These are phyloP conservation scores for Catharus bicknelli DNA, from an alignment of 2,113 vertebrate species.

Conservation along the genomic window DNA sequence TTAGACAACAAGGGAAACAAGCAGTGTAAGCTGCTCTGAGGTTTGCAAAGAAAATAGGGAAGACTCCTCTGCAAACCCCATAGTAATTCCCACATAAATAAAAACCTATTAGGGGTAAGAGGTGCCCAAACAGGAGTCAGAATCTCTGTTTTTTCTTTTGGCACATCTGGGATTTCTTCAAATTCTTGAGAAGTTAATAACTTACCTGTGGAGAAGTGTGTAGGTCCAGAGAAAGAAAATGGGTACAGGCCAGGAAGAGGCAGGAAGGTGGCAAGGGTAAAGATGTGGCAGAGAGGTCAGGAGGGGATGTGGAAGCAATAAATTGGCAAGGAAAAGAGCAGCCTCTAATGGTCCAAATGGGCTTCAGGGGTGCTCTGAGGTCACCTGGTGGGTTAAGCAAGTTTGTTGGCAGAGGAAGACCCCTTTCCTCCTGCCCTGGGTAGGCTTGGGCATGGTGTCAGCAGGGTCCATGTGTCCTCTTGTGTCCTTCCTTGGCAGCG, in stretches of 20 bases:
- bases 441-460: background rate
- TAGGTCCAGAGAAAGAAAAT: background rate
- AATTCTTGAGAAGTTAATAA: background rate
- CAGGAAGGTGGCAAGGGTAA: background rate
- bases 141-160: background rate
- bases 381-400: background rate
- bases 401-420: background rate
- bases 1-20: background rate
- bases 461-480: background rate
- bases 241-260: background rate
- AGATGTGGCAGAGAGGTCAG: background rate
- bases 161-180: background rate
- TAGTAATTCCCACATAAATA: background rate
- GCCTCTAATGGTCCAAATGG: background rate
- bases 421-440: background rate
- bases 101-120: background rate
- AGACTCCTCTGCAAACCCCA: background rate
- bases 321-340: background rate
- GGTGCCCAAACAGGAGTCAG: background rate
- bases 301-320: background rate
- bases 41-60: background rate
- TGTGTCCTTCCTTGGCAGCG: accelerated
- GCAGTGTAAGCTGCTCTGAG: background rate
- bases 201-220: background rate
- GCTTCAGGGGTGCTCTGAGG: background rate